phyloP scores from a whole-genome alignment of 2,888 invertebrate genomes.

The Onthophagus sagittarius region DNA sequence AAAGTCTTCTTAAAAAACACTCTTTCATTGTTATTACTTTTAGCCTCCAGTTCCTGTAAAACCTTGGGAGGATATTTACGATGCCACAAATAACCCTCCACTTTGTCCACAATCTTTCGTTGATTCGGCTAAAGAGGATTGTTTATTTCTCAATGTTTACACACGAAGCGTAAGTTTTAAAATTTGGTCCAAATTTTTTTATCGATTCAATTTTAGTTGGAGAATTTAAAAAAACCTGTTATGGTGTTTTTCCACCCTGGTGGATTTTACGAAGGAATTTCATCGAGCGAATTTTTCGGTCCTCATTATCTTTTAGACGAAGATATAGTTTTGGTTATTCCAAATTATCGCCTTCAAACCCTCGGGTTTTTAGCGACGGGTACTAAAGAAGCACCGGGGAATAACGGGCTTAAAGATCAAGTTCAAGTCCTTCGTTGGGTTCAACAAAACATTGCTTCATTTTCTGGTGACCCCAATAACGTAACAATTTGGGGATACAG shows the following conservation, averaged over 20 bases:
- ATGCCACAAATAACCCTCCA: constrained; percentile 44
- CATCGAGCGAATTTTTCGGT: constrained; percentile 54
- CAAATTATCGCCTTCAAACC: constrained; percentile 57
- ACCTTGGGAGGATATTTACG: constrained; percentile 40
- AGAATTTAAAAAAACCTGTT: constrained; percentile 52
- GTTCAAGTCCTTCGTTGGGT: constrained; percentile 65
- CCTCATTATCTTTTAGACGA: constrained; percentile 63
- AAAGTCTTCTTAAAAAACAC: too few species aligned
- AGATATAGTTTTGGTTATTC: constrained; percentile 61
- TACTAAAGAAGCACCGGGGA: constrained; percentile 63
- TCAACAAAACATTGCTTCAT: constrained; percentile 60
- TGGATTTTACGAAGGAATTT: constrained; percentile 59
- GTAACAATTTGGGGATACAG: constrained; percentile 64
- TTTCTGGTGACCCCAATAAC: constrained; percentile 63
- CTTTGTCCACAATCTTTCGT: constrained; percentile 43
- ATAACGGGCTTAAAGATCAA: constrained; percentile 69
- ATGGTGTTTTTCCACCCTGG: constrained; percentile 67
- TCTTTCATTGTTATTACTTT: constrained; percentile 13
- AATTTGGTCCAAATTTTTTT: not conserved
- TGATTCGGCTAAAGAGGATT: constrained; percentile 56
- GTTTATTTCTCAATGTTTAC: constrained; percentile 62
- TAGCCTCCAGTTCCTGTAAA: constrained; percentile 44
- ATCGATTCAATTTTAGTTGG: not conserved
- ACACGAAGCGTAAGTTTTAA: constrained; percentile 34
- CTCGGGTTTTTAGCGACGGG: constrained; percentile 56